Conservation (phyloP, 2,888 invertebrate species). For the Drosophila anomalata region DNA sequence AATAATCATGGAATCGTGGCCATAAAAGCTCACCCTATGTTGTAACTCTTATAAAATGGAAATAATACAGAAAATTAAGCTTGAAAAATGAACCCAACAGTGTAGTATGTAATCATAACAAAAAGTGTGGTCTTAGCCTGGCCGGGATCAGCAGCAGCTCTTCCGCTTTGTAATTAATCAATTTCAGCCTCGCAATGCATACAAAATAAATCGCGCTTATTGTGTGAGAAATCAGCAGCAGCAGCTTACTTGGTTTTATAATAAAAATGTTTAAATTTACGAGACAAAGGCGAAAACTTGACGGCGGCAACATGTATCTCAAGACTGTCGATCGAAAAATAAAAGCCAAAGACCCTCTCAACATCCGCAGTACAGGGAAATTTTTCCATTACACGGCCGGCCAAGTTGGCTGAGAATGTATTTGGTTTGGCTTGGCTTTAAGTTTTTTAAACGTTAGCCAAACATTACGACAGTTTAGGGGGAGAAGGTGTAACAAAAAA, state of each 20-base stretch:
- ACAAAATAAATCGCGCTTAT: slow-evolving; percentile 67
- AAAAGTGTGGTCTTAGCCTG: slow-evolving; percentile 14
- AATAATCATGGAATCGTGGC: slow-evolving; percentile 44
- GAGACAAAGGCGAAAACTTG: slow-evolving; percentile 75
- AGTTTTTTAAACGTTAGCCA: slow-evolving; percentile 71
- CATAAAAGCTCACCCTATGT: slow-evolving; percentile 30
- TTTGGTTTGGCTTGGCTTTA: slow-evolving; percentile 36
- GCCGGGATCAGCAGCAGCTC: slow-evolving; percentile 38
- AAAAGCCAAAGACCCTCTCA: slow-evolving; percentile 11
- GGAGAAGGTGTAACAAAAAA: slow-evolving; percentile 21
- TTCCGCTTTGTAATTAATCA: slow-evolving; percentile 75
- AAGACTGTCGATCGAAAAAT: slow-evolving; percentile 8
- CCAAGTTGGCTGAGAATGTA: slow-evolving; percentile 30
- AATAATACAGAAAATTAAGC: slow-evolving; percentile 54
- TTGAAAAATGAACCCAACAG: slow-evolving; percentile 51
- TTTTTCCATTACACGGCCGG: slow-evolving; percentile 20
- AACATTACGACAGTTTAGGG: slow-evolving; percentile 50
- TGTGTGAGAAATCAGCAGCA: slow-evolving; percentile 60
- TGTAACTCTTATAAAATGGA: slow-evolving; percentile 43
- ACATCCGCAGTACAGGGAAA: slow-evolving; percentile 24
- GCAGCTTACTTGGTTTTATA: slow-evolving; percentile 45
- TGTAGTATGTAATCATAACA: slow-evolving; percentile 28
- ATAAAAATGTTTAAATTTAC: slow-evolving; percentile 74
- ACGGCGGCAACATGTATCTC: slow-evolving; percentile 67
- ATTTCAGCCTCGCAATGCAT: slow-evolving; percentile 66